Base-by-base conservation (phyloP, 2,113 vertebrate genomes). In the Nycticorax nycticorax region DNA sequence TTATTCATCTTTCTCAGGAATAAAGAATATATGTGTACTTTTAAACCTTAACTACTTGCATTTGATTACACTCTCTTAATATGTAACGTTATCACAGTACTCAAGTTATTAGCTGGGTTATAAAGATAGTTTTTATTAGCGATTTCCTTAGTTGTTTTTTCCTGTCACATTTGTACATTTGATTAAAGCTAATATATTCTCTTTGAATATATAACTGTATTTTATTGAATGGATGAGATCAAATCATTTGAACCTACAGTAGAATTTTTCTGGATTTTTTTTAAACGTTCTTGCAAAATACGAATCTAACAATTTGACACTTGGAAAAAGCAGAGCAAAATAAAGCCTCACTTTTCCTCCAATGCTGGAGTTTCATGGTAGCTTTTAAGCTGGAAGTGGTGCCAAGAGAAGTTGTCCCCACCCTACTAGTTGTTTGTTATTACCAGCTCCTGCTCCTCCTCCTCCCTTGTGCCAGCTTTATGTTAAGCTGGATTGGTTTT, bases 401-500 rank as follows among this genome's bases (percentile, higher is more conserved):
- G 92, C 85, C 79, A 66, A 50, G 37, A 78, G 76, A 62, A 78
- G 48, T 66, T 89, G 87, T 94, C 95, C 62, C 92, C 84, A 82
- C 79, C 73, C 94, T 88, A 28, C 47, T 63, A 33, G 62, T 48
- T 93, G 84, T 63, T 95, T 94, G 83, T 72, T 85, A 81, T 53
- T 72, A 47, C 47, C 92, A 37, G 74, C 76, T 83, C 67, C 76
- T 56, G 85, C 91, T 94, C 47, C 92, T 96, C 66, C 92, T 85
- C 30, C 47, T 76, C 50, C 48, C 71, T 5, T 80, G 71, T 93
- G 93, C 93, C 94, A 93, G 91, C 12, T 77, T 73, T 62, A 18
- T 23, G 55, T 77, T 66, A 4, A 57, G 32, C 62, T 57, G 95
- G 56, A 33, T 52, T 14, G 81, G 45, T 77, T 80, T 92, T 92